Base-by-base conservation (phyloP, 2,888 invertebrate genomes). In the Pimpla rufipes region DNA sequence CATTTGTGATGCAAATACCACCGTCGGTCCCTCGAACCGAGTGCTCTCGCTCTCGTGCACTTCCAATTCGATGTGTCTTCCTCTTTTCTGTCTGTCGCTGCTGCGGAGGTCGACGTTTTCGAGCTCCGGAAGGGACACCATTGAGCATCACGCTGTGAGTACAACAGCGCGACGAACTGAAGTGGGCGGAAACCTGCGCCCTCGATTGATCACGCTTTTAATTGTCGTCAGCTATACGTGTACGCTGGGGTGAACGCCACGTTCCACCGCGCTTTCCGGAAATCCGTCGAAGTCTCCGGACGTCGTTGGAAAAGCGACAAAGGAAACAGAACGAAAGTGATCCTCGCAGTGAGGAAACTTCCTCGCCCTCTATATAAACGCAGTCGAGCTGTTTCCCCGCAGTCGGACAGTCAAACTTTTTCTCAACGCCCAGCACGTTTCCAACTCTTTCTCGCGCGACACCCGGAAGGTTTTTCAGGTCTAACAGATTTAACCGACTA, bases 1-100 rank as follows among this genome's bases (percentile, higher is more conserved):
- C 86, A 90, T 89, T 90, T 89, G 89, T 86, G 82, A 90, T 89
- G 89, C 88, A 89, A 90, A 89, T 89, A 71, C 66, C 40, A 35
- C 45, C 62, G 50, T 76, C 75, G 13, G 35, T 21, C 74, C 59
- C 76, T 70, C 57, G 57, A 57, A 77, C 55, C 67, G 55, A 62
- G 52, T 67, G 62, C 62, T 11, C 71, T 47, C 74, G 16, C 52
- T 64, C 47, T 70, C 23, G 23, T 42, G 64, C 50, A 67, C 35
- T 52, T 50, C 23, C 40, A 55, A 13, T 64, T 71, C 8, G 40
- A 35, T 50, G 50, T 42, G 4, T 77, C 76, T 52, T 71, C 18
- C 71, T 78, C 52, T 45, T 70, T 57, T 29, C 29, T 37, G 23
- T 64, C 35, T 35, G 47, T 66, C 74, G 35, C 29, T 45, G 40